Evolutionary conservation across 37 sponge, comb jelly and placozoan genomes (phyloP).

Genomic region (Ianthella basta): DNA sequence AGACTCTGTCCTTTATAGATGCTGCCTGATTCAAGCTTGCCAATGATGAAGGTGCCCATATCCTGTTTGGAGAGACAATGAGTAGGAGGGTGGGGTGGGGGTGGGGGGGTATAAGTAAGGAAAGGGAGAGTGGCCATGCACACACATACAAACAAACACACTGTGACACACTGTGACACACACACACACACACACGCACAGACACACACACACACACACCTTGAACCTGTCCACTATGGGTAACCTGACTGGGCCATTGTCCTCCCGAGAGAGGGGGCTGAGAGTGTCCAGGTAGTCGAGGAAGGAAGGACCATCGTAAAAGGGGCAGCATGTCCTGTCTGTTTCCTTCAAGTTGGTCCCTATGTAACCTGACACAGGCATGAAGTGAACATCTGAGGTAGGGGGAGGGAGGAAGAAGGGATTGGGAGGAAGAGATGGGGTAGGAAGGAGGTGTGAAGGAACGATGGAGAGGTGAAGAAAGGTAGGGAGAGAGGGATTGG

Average conservation of each 20-base stretch:
- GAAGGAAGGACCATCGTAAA: conserved; percentile 86
- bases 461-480: neutral
- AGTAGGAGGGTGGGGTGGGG: neutral
- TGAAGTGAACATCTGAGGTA: conserved; percentile 80
- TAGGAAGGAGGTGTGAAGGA: neutral
- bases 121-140: neutral
- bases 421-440: neutral
- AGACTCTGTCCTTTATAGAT: conserved; percentile 75
- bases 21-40: conserved; percentile 91
- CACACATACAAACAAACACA: conserved; percentile 22
- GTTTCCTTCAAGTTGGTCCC: conserved; percentile 89
- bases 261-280: conserved; percentile 73
- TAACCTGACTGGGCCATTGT: conserved; percentile 81
- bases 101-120: neutral
- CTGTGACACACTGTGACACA: conserved; percentile 9
- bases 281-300: conserved; percentile 87
- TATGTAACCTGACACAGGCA: conserved; percentile 94
- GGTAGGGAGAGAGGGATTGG: conserved; percentile 13
- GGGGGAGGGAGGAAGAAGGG: neutral
- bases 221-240: conserved; percentile 94
- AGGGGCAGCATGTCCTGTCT: conserved; percentile 58
- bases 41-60: conserved; percentile 97
- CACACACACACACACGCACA: conserved; percentile 20
- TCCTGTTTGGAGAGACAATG: no score
- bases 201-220: conserved; percentile 42